A percentile compares a stretch with the other conserved stretches of the same genome.
Evolutionary conservation across 1,140 invertebrate genomes (phyloP).

Genomic region (Zeugodacus cucurbitae): DNA sequence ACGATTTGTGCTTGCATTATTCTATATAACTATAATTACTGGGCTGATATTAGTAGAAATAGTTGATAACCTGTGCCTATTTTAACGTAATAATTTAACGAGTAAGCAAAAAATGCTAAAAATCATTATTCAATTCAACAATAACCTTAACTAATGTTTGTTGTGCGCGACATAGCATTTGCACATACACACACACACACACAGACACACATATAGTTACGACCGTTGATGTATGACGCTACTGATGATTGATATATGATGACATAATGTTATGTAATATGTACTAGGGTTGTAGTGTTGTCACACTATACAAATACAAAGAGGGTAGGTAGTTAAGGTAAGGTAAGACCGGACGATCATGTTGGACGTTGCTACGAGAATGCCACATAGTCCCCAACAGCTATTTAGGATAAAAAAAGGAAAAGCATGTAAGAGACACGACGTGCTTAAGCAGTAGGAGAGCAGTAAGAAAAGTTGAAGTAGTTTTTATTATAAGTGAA

Average conservation of each 20-base stretch:
- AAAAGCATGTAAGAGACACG: neutral
- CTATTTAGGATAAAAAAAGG: too few species aligned
- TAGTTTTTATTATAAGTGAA: neutral
- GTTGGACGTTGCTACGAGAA: neutral
- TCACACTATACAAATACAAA: neutral
- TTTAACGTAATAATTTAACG: slow-evolving; percentile 19
- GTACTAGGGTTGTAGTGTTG: neutral
- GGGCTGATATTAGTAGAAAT: slow-evolving; percentile 38
- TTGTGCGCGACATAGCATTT: neutral
- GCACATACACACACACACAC: neutral
- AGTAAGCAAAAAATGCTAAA: slow-evolving; percentile 13
- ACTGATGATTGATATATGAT: neutral
- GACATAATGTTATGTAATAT: neutral
- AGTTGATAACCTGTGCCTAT: slow-evolving; percentile 36
- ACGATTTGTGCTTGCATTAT: slow-evolving; percentile 28
- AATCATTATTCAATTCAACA: neutral
- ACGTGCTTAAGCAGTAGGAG: neutral
- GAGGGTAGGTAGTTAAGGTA: too few species aligned
- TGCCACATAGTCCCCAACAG: neutral
- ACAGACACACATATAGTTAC: neutral
- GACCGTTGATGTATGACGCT: neutral
- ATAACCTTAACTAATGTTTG: neutral
- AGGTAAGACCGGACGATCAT: neutral
- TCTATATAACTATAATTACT: slow-evolving; percentile 33
- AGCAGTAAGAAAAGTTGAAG: slow-evolving; percentile 13